Conservation (phyloP, 2,113 vertebrate genomes). For the Taurulus bubalis region DNA sequence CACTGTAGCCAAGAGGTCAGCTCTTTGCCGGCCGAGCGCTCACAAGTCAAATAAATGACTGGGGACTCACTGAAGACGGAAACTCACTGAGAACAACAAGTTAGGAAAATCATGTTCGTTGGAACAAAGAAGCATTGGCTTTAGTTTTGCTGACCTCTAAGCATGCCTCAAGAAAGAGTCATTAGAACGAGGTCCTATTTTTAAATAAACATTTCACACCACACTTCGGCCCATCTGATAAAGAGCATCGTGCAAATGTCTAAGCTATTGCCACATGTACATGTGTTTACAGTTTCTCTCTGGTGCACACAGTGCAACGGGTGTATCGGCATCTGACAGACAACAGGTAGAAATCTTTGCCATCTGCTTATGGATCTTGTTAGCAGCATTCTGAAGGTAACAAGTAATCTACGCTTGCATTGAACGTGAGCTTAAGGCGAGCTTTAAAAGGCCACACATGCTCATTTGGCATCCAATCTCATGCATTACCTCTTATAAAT, state of each 20-base stretch:
- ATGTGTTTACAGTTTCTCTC: conserved; percentile 28
- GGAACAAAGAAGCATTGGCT: conserved; percentile 31
- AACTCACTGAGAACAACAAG: neutral
- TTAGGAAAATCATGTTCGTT: conserved; percentile 15
- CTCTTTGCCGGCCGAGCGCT: neutral
- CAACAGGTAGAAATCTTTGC: conserved; percentile 43
- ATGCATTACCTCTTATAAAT: conserved; percentile 7
- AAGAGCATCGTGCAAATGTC: conserved; percentile 9
- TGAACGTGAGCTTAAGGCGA: conserved; percentile 31
- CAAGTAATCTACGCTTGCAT: conserved; percentile 36
- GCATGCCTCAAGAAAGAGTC: conserved; percentile 39
- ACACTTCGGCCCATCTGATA: conserved; percentile 51
- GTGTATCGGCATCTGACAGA: conserved; percentile 22
- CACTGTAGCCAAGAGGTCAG: conserved; percentile 23
- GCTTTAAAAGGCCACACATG: conserved; percentile 49
- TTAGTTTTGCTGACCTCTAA: conserved; percentile 14
- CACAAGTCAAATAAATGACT: conserved; percentile 1
- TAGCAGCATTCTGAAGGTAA: conserved; percentile 56
- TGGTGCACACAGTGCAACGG: conserved; percentile 28
- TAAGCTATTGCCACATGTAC: neutral
- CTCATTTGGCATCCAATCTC: conserved; percentile 15
- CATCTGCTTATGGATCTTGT: conserved; percentile 55
- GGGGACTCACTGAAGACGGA: neutral
- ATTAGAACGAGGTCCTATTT: conserved; percentile 35
- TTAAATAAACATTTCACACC: conserved; percentile 55